Conservation (phyloP, 2,797 vertebrate genomes). For the Pipistrellus pygmaeus region DNA sequence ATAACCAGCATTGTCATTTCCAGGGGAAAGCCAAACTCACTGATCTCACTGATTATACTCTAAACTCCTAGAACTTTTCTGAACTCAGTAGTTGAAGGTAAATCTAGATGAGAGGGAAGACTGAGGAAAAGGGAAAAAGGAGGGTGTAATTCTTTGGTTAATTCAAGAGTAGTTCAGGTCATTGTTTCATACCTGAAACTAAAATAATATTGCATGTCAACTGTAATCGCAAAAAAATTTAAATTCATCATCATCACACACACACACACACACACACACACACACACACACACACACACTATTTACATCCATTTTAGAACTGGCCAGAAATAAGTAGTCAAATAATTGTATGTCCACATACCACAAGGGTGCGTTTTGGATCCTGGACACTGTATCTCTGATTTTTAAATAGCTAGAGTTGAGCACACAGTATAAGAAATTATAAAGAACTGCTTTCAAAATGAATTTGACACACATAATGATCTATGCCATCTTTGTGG, state of each 20-base stretch:
- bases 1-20: neutral
- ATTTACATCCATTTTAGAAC: neutral
- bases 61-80: neutral
- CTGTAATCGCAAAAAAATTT: neutral
- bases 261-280: neutral
- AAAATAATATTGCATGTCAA: neutral
- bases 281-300: neutral
- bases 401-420: slow-evolving; percentile 21
- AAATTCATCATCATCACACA: neutral
- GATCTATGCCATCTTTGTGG: neutral
- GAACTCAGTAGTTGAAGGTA: neutral
- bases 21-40: neutral
- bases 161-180: neutral
- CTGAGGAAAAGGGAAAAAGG: neutral
- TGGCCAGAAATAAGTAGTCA: neutral
- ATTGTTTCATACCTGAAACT: neutral
- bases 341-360: neutral
- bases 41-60: neutral
- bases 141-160: neutral
- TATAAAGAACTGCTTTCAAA: slow-evolving; percentile 8
- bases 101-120: neutral
- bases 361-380: neutral
- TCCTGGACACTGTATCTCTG: slow-evolving; percentile 8
- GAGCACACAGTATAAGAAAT: neutral
- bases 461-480: neutral